These are phyloP conservation scores for Indicator indicator DNA, from an alignment of 2,113 vertebrate genomes.

Conservation along the genomic window DNA sequence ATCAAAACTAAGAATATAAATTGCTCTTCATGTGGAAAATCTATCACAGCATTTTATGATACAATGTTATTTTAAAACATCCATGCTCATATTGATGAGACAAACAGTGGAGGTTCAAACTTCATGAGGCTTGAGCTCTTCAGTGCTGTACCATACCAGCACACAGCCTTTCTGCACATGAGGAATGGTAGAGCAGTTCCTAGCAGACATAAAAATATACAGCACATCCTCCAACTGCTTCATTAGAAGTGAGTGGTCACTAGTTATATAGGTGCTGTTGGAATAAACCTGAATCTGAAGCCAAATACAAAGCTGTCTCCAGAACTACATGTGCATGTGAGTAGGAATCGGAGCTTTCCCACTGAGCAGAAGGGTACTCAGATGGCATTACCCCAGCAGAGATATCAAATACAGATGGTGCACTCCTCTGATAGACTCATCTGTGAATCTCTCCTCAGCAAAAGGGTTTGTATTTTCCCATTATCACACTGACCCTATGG, in stretches of 20 bases:
- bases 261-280: not conserved
- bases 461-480: not conserved
- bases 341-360: not conserved
- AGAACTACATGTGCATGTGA: not conserved
- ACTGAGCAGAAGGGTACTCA: not conserved
- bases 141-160: not conserved
- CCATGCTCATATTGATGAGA: not conserved
- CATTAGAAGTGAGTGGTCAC: not conserved
- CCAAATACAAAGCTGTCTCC: not conserved
- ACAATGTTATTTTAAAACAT: not conserved
- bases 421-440: not conserved
- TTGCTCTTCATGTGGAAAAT: not conserved
- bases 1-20: not conserved
- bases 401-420: not conserved
- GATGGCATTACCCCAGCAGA: not conserved
- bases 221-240: not conserved
- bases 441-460: not conserved
- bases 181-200: not conserved
- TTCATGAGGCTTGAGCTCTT: accelerated
- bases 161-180: not conserved
- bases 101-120: not conserved
- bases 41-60: not conserved
- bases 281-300: not conserved
- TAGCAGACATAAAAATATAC: not conserved
- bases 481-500: not conserved